Conservation (phyloP, 2,113 vertebrate species). For the Euleptes europaea region DNA sequence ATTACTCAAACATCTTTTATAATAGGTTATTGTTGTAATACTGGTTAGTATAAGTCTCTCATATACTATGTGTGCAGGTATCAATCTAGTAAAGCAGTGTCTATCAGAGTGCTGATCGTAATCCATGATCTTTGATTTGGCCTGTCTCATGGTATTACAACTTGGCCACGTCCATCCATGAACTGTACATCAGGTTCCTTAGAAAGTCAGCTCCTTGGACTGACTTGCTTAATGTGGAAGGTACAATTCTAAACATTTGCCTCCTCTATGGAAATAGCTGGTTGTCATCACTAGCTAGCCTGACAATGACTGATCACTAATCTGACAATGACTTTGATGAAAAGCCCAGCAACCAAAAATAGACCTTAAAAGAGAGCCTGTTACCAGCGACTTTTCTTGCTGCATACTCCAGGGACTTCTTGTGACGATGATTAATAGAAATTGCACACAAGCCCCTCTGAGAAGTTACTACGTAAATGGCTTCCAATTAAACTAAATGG, state of each 20-base stretch:
- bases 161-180: background rate
- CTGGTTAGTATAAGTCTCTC: too few relatives aligned
- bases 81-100: too few relatives aligned
- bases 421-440: slow-evolving; percentile 34
- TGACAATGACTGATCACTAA: slow-evolving; percentile 25
- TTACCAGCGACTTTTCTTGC: background rate
- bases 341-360: slow-evolving; percentile 34
- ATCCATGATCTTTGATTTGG: background rate
- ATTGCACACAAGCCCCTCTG: background rate
- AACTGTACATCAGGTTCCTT: background rate
- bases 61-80: too few relatives aligned
- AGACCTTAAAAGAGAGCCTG: slow-evolving; percentile 22
- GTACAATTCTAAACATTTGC: slow-evolving; percentile 18
- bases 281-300: background rate
- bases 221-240: background rate
- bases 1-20: too few relatives aligned
- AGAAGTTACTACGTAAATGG: slow-evolving; percentile 14
- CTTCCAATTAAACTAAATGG: slow-evolving; percentile 19
- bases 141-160: background rate
- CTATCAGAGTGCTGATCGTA: background rate
- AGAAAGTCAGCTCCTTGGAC: background rate
- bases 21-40: too few relatives aligned
- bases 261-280: background rate
- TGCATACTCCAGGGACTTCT: slow-evolving; percentile 1
- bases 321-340: slow-evolving; percentile 35